phyloP scores from a whole-genome alignment of 2,113 vertebrate species.

The Ceratotherium simum region DNA sequence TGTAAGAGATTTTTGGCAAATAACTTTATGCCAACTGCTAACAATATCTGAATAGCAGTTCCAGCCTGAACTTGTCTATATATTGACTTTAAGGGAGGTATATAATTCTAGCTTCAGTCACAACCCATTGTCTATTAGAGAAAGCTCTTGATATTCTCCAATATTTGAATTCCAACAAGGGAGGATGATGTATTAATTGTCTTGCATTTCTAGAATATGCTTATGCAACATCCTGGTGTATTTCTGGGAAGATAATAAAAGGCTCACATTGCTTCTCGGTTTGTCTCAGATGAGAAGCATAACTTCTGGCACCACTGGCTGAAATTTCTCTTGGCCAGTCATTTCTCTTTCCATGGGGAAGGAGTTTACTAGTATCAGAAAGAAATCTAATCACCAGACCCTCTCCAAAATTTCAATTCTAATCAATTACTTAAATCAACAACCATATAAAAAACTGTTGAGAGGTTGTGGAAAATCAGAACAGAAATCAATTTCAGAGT shows the following conservation, averaged over 20 bases:
- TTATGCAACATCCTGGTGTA: neutral
- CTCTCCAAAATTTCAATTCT: slow-evolving; percentile 8
- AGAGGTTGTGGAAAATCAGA: neutral
- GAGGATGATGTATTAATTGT: neutral
- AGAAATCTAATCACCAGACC: neutral
- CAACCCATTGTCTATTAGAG: neutral
- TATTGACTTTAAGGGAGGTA: neutral
- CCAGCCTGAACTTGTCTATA: neutral
- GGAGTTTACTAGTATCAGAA: neutral
- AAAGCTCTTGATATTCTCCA: neutral
- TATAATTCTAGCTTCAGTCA: neutral
- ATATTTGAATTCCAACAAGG: neutral
- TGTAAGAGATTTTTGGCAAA: neutral
- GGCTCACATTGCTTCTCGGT: neutral
- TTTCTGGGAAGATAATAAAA: slow-evolving; percentile 13
- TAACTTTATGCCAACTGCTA: neutral
- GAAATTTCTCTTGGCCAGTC: neutral
- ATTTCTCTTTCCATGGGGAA: neutral
- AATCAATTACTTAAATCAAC: slow-evolving; percentile 34
- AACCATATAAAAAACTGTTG: neutral
- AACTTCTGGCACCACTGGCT: neutral
- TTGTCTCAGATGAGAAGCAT: slow-evolving; percentile 3
- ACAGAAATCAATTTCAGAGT: neutral
- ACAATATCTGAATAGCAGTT: neutral
- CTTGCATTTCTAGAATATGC: slow-evolving; percentile 16